These are phyloP conservation scores for Melanotus villosus DNA, from an alignment of 2,888 invertebrate species.

Conservation along the genomic window DNA sequence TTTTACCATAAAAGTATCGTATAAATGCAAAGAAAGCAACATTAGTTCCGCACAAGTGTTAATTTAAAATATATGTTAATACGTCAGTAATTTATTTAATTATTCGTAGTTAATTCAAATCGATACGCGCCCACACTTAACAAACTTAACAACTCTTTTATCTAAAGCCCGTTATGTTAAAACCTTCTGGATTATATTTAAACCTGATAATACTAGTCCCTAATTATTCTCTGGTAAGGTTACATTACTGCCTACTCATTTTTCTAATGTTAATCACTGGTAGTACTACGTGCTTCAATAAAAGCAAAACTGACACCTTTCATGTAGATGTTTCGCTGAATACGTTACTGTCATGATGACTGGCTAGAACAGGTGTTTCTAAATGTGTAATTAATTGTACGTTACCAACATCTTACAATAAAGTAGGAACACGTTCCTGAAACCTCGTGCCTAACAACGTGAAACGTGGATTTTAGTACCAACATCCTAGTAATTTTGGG, in stretches of 20 bases:
- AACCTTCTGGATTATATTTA: too few relatives aligned
- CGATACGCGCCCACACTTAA: too few relatives aligned
- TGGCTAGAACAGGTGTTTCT: conserved; percentile 20
- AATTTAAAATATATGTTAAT: too few relatives aligned
- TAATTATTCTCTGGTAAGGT: background rate
- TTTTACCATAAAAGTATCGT: too few relatives aligned
- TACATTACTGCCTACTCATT: background rate
- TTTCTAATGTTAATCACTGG: background rate
- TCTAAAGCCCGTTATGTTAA: too few relatives aligned
- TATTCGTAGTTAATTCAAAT: too few relatives aligned
- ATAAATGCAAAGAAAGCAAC: too few relatives aligned
- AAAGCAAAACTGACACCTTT: conserved; percentile 4
- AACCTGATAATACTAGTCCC: too few relatives aligned
- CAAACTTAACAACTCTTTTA: too few relatives aligned
- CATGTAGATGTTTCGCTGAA: background rate
- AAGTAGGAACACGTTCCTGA: conserved; percentile 8
- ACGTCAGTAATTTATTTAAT: too few relatives aligned
- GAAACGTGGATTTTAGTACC: background rate
- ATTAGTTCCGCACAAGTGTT: too few relatives aligned
- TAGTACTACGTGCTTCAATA: background rate
- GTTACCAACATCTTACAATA: conserved; percentile 23
- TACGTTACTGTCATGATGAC: conserved; percentile 24
- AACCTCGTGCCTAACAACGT: background rate
- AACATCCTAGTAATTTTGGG: background rate
- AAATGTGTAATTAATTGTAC: conserved; percentile 27